Conservation (phyloP, 2,113 vertebrate genomes). For the Pheucticus melanocephalus region DNA sequence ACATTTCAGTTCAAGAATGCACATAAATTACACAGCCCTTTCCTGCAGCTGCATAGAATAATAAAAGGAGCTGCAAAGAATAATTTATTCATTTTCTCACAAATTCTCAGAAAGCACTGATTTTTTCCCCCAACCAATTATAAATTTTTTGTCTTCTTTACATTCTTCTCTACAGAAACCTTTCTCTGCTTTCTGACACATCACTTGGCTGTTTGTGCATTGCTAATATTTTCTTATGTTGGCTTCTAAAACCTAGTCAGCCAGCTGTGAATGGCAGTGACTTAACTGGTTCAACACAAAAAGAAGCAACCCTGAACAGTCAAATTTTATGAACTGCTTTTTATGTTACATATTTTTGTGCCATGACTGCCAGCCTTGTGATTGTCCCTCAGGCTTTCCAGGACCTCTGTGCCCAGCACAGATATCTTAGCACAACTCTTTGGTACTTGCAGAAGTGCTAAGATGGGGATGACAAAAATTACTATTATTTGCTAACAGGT, state of each 20-base stretch:
- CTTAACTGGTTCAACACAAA: neutral
- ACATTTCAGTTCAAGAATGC: neutral
- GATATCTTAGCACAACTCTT: neutral
- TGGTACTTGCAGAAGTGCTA: neutral
- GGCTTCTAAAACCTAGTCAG: neutral
- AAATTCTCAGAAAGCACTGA: neutral
- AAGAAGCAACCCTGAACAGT: neutral
- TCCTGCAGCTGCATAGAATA: neutral
- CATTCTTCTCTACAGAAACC: neutral
- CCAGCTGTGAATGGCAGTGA: neutral
- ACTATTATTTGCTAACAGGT: neutral
- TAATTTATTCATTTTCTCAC: neutral
- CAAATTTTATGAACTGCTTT: neutral
- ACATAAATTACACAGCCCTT: neutral
- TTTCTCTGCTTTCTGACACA: neutral
- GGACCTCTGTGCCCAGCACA: neutral
- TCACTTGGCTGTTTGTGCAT: neutral
- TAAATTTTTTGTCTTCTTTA: neutral
- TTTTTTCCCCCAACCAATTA: neutral
- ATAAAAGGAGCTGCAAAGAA: neutral
- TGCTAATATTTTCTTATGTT: neutral
- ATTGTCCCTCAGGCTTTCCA: neutral
- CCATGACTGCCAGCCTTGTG: fast-evolving
- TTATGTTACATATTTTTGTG: neutral
- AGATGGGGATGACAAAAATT: neutral